Base-by-base conservation (phyloP, 2,888 invertebrate genomes). In the Seira ritae region DNA sequence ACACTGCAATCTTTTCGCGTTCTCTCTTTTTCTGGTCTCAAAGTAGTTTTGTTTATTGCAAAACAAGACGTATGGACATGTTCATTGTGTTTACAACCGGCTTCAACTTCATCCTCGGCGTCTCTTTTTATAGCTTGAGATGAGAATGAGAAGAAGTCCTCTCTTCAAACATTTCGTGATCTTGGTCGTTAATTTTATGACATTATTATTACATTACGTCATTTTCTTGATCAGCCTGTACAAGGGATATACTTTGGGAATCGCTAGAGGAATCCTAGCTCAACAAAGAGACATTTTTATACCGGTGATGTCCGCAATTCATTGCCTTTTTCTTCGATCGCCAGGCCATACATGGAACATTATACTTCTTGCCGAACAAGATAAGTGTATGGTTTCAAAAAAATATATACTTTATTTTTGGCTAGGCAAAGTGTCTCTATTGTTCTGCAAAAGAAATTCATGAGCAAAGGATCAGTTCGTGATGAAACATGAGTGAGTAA, bases 161-260 rank as follows among this genome's bases (percentile, higher is more conserved):
- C n/a, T 31, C 31, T 8, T 4, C 31, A 31, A n/a, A 68, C 37
- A 37, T 37, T 76, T 76, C 76, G 68, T 76, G 76, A 76, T 76
- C 76, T n/a, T 62, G 31, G 69, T 76, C 62, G 69, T 76, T 69
- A 76, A 69, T 69, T 76, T 76, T 60, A 69, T 60, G 76, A 69
- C 76, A 76, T 76, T 76, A 31, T 69, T 76, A 60, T 31, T 67
- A 50, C 69, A 76, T 76, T 76, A 69, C 76, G 66, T 76, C 76
- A 76, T 68, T 69, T 31, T 8, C 31, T 31, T 31, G 31, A 31
- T 31, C 31, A 31, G 31, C n/a, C n/a, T n/a, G n/a, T 31, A 31
- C 8, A 8, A 31, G 31, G 31, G 31, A 31, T 31, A n/a, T 31
- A 31, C 31, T 31, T 31, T 31, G 31, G 31, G 31, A 31, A 31